Evolutionary conservation across 2,797 vertebrate species (phyloP).

Genomic region (Galagoides demidoff): DNA sequence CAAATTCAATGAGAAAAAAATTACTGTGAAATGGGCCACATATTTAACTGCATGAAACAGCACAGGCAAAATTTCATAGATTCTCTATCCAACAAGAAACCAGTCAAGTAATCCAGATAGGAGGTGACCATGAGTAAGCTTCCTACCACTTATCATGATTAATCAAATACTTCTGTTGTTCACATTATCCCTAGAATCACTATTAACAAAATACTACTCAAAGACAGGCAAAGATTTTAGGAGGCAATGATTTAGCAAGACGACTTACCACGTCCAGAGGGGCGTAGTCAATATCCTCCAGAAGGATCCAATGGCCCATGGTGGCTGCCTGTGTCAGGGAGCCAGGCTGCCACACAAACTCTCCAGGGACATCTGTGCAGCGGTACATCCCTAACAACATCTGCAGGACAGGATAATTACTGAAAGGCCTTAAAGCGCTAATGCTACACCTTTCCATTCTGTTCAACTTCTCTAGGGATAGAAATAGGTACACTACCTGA

Average conservation of each 20-base stretch:
- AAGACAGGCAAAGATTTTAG: not conserved
- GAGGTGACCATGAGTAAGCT: not conserved
- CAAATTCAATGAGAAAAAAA: not conserved
- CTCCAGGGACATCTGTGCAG: conserved; percentile 97
- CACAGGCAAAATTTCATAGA: not conserved
- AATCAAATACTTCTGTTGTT: not conserved
- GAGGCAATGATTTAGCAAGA: not conserved
- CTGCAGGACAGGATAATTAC: conserved; percentile 82
- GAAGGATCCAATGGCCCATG: conserved; percentile 95
- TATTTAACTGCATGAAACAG: not conserved
- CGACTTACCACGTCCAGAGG: conserved; percentile 95
- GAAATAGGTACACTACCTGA: not conserved
- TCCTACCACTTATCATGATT: not conserved
- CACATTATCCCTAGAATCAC: not conserved
- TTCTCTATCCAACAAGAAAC: not conserved
- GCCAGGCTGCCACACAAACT: conserved; percentile 98
- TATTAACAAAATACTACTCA: conserved; percentile 29
- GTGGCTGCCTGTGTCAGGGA: conserved; percentile 95
- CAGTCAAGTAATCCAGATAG: conserved; percentile 18
- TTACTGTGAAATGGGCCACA: not conserved
- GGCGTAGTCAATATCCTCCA: conserved; percentile 98
- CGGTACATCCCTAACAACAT: conserved; percentile 97
- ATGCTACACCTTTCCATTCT: not conserved
- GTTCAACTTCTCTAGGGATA: not conserved
- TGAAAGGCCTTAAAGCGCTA: not conserved